Evolutionary conservation across 1,140 invertebrate genomes (phyloP).

Genomic region (Scaptomyza graminum): DNA sequence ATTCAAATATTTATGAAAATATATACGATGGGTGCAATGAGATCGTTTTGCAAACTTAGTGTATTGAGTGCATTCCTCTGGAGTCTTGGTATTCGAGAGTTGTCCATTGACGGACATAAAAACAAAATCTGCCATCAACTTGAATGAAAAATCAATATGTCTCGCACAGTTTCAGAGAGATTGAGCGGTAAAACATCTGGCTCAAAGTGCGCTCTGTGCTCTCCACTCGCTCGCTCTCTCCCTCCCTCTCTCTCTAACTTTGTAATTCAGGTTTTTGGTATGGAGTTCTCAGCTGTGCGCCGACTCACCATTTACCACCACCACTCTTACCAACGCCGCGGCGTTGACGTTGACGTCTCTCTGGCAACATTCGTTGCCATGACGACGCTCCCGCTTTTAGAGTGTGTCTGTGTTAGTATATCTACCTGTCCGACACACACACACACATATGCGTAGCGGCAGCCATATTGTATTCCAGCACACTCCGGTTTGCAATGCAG

Average conservation of each 20-base stretch:
- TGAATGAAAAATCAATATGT: conserved; percentile 75
- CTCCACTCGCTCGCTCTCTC: neutral
- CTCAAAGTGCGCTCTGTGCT: conserved; percentile 41
- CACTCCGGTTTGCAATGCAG: conserved; percentile 59
- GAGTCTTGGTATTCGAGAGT: conserved; percentile 3
- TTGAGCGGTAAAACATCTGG: conserved; percentile 27
- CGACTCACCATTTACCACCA: conserved; percentile 58
- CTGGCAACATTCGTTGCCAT: conserved; percentile 52
- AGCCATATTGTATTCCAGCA: conserved; percentile 83
- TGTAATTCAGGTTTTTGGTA: conserved; percentile 59
- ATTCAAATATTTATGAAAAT: neutral
- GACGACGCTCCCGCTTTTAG: conserved; percentile 52
- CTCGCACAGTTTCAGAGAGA: conserved; percentile 35
- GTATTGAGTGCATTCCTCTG: conserved; percentile 53
- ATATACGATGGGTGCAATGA: neutral
- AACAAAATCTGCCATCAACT: conserved; percentile 28
- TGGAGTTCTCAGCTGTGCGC: conserved; percentile 47
- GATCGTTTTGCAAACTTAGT: conserved; percentile 2
- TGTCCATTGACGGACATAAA: conserved; percentile 43
- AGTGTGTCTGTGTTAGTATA: conserved; percentile 52
- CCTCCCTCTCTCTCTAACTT: conserved; percentile 1
- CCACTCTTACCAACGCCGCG: conserved; percentile 2
- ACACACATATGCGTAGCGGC: conserved; percentile 45
- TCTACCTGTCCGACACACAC: conserved; percentile 73
- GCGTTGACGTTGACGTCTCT: conserved; percentile 13